Evolutionary conservation across 2,888 invertebrate genomes (phyloP).

Genomic region (Idaea dimidiata): DNA sequence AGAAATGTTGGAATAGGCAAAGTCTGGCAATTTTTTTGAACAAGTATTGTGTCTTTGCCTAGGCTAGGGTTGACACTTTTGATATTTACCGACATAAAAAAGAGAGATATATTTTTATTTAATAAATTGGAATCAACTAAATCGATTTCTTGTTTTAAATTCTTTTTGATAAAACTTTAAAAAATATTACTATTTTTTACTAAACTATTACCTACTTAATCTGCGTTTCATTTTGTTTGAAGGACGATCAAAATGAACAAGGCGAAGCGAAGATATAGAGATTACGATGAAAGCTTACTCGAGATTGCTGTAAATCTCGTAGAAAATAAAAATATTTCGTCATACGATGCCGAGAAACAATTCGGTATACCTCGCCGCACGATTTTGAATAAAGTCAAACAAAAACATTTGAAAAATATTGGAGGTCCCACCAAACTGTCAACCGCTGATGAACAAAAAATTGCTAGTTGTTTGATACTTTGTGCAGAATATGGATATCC

Average conservation of each 20-base stretch:
- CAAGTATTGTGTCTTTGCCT: constrained; percentile 8
- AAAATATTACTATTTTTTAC: too few relatives aligned
- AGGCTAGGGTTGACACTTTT: constrained; percentile 10
- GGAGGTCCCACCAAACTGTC: constrained; percentile 16
- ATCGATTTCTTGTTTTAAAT: constrained; percentile 4
- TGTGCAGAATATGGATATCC: constrained; percentile 20
- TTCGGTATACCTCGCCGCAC: constrained; percentile 25
- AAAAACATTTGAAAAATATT: constrained; percentile 22
- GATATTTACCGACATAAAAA: constrained; percentile 9
- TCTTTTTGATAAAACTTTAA: too few relatives aligned
- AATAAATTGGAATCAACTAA: constrained; percentile 6
- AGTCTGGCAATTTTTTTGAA: constrained; percentile 9
- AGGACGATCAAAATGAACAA: constrained; percentile 16
- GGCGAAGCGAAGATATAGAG: constrained; percentile 16
- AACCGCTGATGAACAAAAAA: constrained; percentile 13
- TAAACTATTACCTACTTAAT: constrained; percentile 5
- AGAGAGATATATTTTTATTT: constrained; percentile 8
- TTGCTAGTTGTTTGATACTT: constrained; percentile 18
- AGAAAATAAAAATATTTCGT: constrained; percentile 15
- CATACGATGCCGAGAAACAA: constrained; percentile 21
- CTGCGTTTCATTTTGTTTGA: constrained; percentile 11
- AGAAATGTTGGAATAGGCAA: constrained; percentile 12
- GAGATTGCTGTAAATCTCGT: constrained; percentile 14
- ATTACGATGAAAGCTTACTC: constrained; percentile 17
- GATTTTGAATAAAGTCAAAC: constrained; percentile 22